Evolutionary conservation across 2,888 invertebrate species (phyloP).

Genomic region (Congeria kusceri): DNA sequence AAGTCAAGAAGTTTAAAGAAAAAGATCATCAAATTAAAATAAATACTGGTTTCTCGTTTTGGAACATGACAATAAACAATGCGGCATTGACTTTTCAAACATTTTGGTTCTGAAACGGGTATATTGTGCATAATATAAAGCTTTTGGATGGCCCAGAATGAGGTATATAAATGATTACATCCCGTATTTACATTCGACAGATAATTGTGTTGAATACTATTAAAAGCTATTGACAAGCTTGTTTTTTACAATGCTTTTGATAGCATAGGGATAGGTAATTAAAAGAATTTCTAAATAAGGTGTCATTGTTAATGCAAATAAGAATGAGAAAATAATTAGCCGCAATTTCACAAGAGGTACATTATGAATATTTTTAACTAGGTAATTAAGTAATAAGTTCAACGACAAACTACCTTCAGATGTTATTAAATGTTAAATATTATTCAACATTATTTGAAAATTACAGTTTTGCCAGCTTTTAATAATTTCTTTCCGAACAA

Average conservation of each 20-base stretch:
- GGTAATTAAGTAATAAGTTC: constrained; percentile 21
- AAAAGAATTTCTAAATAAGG: constrained; percentile 34
- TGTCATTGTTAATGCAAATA: constrained; percentile 35
- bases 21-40: too few relatives aligned
- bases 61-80: too few relatives aligned
- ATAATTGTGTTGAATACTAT: constrained; percentile 47
- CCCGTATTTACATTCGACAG: constrained; percentile 53
- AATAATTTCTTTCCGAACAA: too few relatives aligned
- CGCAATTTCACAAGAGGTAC: constrained; percentile 39
- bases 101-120: too few relatives aligned
- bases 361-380: constrained; percentile 25
- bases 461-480: too few relatives aligned
- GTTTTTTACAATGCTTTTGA: constrained; percentile 50
- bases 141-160: constrained; percentile 57
- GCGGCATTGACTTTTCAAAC: constrained; percentile 32
- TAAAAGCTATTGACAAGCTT: constrained; percentile 37
- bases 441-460: constrained; percentile 4
- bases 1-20: too few relatives aligned
- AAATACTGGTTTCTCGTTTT: too few relatives aligned
- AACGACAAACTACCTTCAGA: constrained; percentile 20
- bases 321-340: constrained; percentile 40
- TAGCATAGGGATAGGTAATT: constrained; percentile 35
- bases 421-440: constrained; percentile 44
- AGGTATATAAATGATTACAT: constrained; percentile 60
- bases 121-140: constrained; percentile 13